Evolutionary conservation across 2,797 vertebrate species (phyloP).

Genomic region (Myotis vivesi): DNA sequence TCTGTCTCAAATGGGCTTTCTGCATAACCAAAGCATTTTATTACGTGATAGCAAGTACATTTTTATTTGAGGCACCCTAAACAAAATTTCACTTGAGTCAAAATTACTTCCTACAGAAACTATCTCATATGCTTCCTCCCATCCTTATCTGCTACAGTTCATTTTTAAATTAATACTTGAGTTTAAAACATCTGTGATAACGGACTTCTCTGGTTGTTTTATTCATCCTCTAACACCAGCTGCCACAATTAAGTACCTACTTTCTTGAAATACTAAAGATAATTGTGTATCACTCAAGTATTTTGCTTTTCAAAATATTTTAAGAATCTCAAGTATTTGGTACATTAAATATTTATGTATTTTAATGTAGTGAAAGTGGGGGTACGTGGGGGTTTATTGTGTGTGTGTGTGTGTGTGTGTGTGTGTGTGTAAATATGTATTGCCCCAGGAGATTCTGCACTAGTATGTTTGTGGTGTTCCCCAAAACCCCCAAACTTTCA

Average conservation of each 20-base stretch:
- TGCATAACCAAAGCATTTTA: background rate
- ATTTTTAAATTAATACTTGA: background rate
- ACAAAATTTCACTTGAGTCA: background rate
- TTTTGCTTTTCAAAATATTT: background rate
- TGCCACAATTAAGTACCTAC: background rate
- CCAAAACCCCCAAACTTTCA: background rate
- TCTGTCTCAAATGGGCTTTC: background rate
- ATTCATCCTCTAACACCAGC: background rate
- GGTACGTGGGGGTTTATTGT: background rate
- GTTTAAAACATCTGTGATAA: constrained; percentile 25
- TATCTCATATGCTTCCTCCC: background rate
- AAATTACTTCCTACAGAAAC: constrained; percentile 18
- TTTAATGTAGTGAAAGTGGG: background rate
- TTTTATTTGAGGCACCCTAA: background rate
- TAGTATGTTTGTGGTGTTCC: background rate
- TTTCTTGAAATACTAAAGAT: background rate
- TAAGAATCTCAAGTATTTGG: background rate
- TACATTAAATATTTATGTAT: background rate
- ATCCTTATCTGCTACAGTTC: background rate
- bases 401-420: too few species aligned
- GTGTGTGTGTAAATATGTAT: background rate
- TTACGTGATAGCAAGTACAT: background rate
- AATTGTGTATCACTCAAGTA: background rate
- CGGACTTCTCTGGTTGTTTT: background rate
- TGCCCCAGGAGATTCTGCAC: background rate